Evolutionary conservation across 1,140 invertebrate species (phyloP).

Genomic region (Thereuonema tuberculata): DNA sequence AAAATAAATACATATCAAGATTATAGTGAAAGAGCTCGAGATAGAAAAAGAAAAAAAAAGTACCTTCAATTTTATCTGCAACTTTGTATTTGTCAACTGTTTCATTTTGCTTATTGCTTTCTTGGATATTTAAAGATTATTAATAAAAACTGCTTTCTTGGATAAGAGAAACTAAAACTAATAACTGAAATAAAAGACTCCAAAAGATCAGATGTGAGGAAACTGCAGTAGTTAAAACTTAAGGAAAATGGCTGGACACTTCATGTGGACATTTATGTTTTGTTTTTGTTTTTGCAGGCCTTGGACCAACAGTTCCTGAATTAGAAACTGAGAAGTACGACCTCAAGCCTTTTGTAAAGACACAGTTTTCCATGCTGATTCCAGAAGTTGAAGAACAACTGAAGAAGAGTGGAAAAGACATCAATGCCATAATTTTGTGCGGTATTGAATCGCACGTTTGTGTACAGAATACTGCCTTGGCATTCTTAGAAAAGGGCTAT

Average conservation of each 20-base stretch:
- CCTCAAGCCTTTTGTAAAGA: slow-evolving; percentile 40
- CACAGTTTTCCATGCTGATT: slow-evolving; percentile 45
- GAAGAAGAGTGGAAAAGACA: slow-evolving; percentile 18
- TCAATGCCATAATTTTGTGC: slow-evolving; percentile 44
- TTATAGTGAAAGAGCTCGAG: too few species aligned
- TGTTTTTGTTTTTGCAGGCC: slow-evolving; percentile 35
- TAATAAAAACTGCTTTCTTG: background rate
- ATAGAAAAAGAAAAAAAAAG: too few species aligned
- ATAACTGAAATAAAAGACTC: background rate
- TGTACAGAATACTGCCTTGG: slow-evolving; percentile 44
- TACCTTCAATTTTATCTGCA: background rate
- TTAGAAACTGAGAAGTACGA: slow-evolving; percentile 34
- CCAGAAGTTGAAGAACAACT: slow-evolving; percentile 36
- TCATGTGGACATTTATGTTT: slow-evolving; percentile 10
- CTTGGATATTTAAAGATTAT: background rate
- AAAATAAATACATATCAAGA: too few species aligned
- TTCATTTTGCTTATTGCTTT: background rate
- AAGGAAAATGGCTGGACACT: background rate
- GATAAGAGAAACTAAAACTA: too few species aligned
- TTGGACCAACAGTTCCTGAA: slow-evolving; percentile 46
- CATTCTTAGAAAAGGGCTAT: slow-evolving; percentile 39
- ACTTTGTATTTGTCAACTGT: background rate
- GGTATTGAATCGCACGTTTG: slow-evolving; percentile 55
- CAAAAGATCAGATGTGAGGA: background rate
- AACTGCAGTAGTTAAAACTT: background rate